Conservation (phyloP, 1,140 invertebrate species). For the Triops cancriformis region DNA sequence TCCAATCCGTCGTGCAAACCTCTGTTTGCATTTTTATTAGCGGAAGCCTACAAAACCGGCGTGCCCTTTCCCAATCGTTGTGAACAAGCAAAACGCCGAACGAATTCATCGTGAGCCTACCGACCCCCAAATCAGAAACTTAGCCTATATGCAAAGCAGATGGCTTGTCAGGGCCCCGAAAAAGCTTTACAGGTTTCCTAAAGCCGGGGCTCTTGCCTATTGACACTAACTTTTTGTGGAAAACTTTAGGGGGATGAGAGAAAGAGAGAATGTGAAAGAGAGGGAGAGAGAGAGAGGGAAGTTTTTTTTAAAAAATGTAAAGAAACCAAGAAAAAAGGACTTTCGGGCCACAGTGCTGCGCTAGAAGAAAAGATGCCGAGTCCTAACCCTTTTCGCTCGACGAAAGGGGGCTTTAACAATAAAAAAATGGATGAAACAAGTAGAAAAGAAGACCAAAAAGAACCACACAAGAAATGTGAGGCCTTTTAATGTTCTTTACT, state of each 20-base stretch:
- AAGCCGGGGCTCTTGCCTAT: neutral
- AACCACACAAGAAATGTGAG: neutral
- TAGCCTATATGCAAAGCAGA: neutral
- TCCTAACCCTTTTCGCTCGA: neutral
- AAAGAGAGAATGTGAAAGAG: neutral
- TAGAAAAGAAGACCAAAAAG: conserved; percentile 3
- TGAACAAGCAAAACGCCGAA: neutral
- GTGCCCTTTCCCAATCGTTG: neutral
- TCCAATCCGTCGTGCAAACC: neutral
- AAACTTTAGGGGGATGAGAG: neutral
- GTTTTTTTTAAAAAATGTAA: neutral
- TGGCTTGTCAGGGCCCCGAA: neutral
- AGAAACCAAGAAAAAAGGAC: neutral
- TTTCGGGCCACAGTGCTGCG: neutral
- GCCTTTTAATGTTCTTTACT: neutral
- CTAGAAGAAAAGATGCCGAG: neutral
- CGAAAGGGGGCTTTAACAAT: neutral
- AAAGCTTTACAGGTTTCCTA: neutral
- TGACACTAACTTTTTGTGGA: neutral
- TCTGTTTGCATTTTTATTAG: neutral
- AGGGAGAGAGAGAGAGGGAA: neutral
- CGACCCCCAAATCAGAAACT: neutral
- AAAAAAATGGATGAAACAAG: neutral
- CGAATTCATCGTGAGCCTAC: neutral
- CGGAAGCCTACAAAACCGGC: neutral